These are phyloP conservation scores for Acrocephalus arundinaceus DNA, from an alignment of 2,113 vertebrate genomes.

Conservation along the genomic window DNA sequence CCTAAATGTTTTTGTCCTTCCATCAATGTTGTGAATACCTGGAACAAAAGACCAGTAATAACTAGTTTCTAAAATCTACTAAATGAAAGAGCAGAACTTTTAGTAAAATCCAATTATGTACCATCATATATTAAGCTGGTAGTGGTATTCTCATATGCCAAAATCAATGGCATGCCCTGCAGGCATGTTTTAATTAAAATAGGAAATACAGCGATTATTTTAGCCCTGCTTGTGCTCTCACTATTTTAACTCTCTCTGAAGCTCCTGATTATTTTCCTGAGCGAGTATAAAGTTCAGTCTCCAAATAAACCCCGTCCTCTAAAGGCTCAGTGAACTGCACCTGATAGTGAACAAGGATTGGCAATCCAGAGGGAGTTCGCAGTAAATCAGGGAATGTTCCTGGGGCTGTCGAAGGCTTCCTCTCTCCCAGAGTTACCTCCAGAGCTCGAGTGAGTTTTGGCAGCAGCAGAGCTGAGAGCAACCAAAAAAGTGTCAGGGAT, in stretches of 20 bases:
- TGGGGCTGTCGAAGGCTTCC: neutral
- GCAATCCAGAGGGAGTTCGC: neutral
- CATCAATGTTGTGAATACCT: neutral
- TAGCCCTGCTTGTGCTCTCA: neutral
- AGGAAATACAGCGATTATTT: neutral
- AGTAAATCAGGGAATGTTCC: constrained; percentile 23
- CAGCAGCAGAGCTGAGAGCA: neutral
- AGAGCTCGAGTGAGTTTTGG: neutral
- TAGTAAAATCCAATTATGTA: neutral
- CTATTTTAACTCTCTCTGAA: neutral
- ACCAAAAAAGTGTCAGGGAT: constrained; percentile 55
- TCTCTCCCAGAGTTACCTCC: neutral
- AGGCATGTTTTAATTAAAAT: neutral
- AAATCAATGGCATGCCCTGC: neutral
- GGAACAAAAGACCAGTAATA: neutral
- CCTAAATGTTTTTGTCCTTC: neutral
- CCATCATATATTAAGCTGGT: neutral
- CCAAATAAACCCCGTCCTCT: neutral
- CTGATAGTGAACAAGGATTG: neutral
- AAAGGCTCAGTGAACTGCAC: neutral
- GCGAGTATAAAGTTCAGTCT: neutral
- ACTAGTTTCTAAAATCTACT: neutral
- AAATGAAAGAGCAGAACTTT: neutral
- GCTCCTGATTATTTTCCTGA: neutral
- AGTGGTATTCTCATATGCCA: neutral